Evolutionary conservation across 37 sponge, comb jelly and placozoan species (phyloP), one percentile per base, ranked within the genome.

Genomic region (Theonella swinhoei): DNA sequence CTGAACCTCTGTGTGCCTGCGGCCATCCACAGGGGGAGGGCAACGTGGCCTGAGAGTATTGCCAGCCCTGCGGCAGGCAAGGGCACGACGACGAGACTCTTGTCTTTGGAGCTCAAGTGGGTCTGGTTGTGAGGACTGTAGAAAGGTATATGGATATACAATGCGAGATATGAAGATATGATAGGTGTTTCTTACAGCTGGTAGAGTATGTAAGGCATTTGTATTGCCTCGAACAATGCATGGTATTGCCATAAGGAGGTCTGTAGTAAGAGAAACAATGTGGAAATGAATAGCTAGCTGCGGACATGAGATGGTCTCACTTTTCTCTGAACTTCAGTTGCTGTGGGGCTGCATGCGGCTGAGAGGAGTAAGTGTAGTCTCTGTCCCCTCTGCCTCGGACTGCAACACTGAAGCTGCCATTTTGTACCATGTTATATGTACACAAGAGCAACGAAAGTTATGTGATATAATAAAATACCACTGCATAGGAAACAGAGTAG

Each of bases 181-280:
- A n/a, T n/a, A n/a, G n/a, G n/a, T n/a, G n/a, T n/a, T 61, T 83
- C 93, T 95, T 75, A 92, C 95, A 0, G 98, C 95, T 41, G 95
- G 95, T 1, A 98, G 90, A 20, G 88, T 85, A 80, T 90, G 89
- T 36, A 94, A 83, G 42, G 99, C 99, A 86, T 98, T 96, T 17
- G 99, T 98, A 70, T 98, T 98, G 9, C 99, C 99, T 62, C 99
- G 74, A 41, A 98, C 91, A 59, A 98, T 87, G 20, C 99, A 98
- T 98, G 60, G 96, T 94, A 79, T 98, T 97, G 1, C 94, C 94
- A 70, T 93, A 93, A 32, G 32, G 37, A 29, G 63, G 28, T 65
- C 74, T 82, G 79, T 1, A 42, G 29, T 35, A 62, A 62, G 8
- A 37, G 28, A 11, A 17, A n/a, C 20, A 29, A 22, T 47, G 60